Percentiles rank a stretch among this genome's conserved stretches.
phyloP scores from a whole-genome alignment of 2,113 vertebrate species.

The Scytalopus superciliaris region DNA sequence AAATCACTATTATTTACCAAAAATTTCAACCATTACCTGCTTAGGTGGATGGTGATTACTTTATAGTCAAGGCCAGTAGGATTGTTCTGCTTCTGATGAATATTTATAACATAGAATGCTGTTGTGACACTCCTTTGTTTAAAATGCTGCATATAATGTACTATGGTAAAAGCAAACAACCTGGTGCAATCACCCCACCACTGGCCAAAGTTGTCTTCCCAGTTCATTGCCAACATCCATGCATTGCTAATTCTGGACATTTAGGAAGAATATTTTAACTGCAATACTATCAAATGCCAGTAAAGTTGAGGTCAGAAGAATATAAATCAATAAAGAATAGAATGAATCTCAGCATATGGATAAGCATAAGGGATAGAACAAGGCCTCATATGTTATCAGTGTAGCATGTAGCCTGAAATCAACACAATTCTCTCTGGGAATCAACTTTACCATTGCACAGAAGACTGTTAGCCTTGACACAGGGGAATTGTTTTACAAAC shows the following conservation, averaged over 20 bases:
- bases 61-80: neutral
- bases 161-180: neutral
- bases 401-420: neutral
- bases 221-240: fast-evolving
- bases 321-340: neutral
- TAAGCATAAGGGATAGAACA: neutral
- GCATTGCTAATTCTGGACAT: neutral
- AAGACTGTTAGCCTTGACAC: neutral
- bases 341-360: neutral
- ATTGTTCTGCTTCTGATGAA: neutral
- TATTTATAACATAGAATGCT: neutral
- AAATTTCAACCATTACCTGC: neutral
- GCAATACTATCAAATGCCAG: neutral
- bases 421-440: neutral
- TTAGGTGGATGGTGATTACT: neutral
- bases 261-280: neutral
- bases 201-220: neutral
- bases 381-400: neutral
- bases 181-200: neutral
- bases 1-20: neutral
- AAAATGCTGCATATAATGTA: neutral
- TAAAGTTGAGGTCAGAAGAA: neutral
- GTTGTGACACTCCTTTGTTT: neutral
- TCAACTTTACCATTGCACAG: neutral
- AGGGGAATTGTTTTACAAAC: neutral